Evolutionary conservation across 2,797 vertebrate genomes (phyloP), one percentile per base, ranked within the genome.

Genomic region (Gymnopithys bicolor): DNA sequence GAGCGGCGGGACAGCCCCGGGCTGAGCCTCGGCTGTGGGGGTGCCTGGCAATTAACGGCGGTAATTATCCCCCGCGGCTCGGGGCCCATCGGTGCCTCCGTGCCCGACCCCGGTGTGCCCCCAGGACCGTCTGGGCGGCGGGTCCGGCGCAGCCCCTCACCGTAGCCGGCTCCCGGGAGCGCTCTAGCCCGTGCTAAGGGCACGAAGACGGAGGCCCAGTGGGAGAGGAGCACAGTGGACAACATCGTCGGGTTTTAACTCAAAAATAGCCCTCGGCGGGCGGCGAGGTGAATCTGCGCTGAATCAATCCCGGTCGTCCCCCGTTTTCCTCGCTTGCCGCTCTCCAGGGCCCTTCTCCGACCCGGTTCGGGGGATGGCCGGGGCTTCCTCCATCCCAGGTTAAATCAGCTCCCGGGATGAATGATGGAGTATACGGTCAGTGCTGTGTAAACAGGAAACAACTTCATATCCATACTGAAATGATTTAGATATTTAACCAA

Each of bases 271-370:
- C 30, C 13, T 7, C n/a, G 15, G 10, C 5, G 11, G 25, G 21
- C 5, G 7, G 23, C 11, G 37, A 10, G 33, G 58, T 24, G 52
- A 22, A 37, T 6, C 19, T 3, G 55, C 5, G 8, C 52, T 18
- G 28, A 3, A 9, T 9, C 19, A 13, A 0, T 1, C 25, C n/a
- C 16, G 5, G 4, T 7, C 10, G 3, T 5, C 48, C 45, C 39
- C 24, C 2, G 2, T 10, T 74, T 32, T 43, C 27, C 56, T 7
- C 27, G 4, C 30, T 27, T 56, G 2, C 7, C 5, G 2, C 19
- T 0, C 11, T 19, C 30, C 13, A 0, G 19, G 27, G 51, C 23
- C 17, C 41, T 43, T 43, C 41, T 43, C 5, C 16, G 18, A 23
- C 11, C 23, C 13, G 28, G 37, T 23, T 8, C 17, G 37, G 30